Evolutionary conservation across 1,140 invertebrate genomes (phyloP), one percentile per base, ranked within the genome.

Genomic region (Neodiprion lecontei): DNA sequence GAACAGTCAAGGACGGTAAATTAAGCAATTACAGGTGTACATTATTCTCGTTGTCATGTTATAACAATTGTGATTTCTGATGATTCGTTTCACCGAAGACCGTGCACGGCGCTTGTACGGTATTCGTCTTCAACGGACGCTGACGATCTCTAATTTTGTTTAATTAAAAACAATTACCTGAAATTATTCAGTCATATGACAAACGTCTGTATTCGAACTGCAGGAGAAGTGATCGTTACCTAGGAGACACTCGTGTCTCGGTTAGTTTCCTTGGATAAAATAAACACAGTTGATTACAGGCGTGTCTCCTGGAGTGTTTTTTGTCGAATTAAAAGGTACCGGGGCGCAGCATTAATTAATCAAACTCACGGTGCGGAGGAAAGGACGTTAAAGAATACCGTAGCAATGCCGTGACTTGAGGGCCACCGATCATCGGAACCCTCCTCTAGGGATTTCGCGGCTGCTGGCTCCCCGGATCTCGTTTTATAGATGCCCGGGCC

Each of bases 391-490:
- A 61, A 61, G 53, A 61, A 61, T 61, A 61, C 53, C 53, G 53
- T 61, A 17, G 53, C 53, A 61, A 61, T 17, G 53, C 53, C 53
- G 11, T 61, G 53, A 12, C n/a, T 14, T 9, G 11, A 17, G 53
- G 53, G 53, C 53, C n/a, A 61, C 53, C 53, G 53, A 61, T 61
- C 53, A 61, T 61, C 53, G 53, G n/a, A 61, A 61, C 11, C 53
- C 9, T 61, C 53, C 53, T 61, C 53, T 7, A 61, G 53, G 53
- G 53, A 17, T 61, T 17, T 61, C 28, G 53, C 53, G 53, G n/a
- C 11, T 14, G 53, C 53, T 12, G n/a, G n/a, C n/a, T 40, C 28
- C 28, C 2, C 28, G 28, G 28, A 61, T 17, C 53, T 61, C 53
- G 4, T 61, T 61, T 61, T 61, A 12, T 12, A 61, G 11, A 61